Percentiles rank a stretch among this genome's conserved stretches.
phyloP scores from a whole-genome alignment of 2,888 invertebrate genomes.

The Cosmorhoe ocellata region DNA sequence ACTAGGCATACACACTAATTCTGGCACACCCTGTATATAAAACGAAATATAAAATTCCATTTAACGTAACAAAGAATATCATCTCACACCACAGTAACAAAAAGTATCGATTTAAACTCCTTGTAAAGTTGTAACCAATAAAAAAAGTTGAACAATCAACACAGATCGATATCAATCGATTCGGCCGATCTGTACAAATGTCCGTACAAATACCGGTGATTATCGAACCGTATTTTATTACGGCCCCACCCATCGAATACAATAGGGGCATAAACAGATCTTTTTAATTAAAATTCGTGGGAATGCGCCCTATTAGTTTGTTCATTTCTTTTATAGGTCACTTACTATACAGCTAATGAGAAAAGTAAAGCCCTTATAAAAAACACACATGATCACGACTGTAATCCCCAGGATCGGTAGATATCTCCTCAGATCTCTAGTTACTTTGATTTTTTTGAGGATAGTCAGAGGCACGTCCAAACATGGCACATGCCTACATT shows the following conservation, averaged over 20 bases:
- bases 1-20: too few species aligned
- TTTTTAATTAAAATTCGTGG: conserved; percentile 50
- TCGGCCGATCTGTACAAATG: conserved; percentile 45
- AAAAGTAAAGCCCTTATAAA: too few species aligned
- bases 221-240: conserved; percentile 59
- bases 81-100: too few species aligned
- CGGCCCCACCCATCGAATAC: conserved; percentile 44
- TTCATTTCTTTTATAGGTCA: conserved; percentile 37
- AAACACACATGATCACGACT: too few species aligned
- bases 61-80: too few species aligned
- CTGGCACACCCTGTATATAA: too few species aligned
- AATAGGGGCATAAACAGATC: conserved; percentile 33
- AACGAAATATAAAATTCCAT: too few species aligned
- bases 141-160: conserved; percentile 39
- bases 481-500: too few species aligned
- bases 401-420: too few species aligned
- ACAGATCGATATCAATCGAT: conserved; percentile 31
- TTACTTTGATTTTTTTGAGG: too few species aligned
- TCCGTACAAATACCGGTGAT: conserved; percentile 45
- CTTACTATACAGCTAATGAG: background rate
- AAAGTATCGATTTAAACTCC: background rate
- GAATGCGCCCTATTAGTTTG: conserved; percentile 43
- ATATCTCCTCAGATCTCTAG: too few species aligned
- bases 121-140: conserved; percentile 3
- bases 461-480: too few species aligned